These are phyloP conservation scores for Cryptocheilus praepositus DNA, from an alignment of 2,888 invertebrate species.

Conservation along the genomic window DNA sequence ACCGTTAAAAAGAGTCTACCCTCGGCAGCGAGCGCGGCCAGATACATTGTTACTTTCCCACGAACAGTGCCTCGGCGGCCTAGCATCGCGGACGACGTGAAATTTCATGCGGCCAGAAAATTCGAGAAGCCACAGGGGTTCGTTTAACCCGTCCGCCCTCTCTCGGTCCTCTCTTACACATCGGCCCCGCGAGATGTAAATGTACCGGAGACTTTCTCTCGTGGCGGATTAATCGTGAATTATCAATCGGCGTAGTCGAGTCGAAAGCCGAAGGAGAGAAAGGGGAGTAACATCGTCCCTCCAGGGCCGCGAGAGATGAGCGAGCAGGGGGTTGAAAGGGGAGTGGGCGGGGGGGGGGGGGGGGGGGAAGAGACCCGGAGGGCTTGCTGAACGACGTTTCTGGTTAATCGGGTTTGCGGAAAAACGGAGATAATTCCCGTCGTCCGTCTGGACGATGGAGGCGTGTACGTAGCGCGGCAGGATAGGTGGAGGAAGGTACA, in stretches of 20 bases:
- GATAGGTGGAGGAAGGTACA: constrained; percentile 46
- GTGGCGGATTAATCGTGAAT: constrained; percentile 56
- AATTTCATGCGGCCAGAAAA: too few relatives aligned
- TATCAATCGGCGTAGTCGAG: constrained; percentile 50
- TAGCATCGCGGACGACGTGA: too few relatives aligned
- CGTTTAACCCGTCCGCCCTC: too few relatives aligned
- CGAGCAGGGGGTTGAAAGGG: constrained; percentile 12
- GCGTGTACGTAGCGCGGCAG: constrained; percentile 41
- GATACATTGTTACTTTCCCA: too few relatives aligned
- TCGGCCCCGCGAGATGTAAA: not conserved
- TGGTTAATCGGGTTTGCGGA: constrained; percentile 71
- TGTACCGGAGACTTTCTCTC: constrained; percentile 8
- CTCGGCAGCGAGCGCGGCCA: too few relatives aligned
- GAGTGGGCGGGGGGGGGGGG: constrained; percentile 15
- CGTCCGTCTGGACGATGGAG: constrained; percentile 63
- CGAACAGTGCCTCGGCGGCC: too few relatives aligned
- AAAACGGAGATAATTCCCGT: constrained; percentile 70
- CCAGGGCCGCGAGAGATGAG: constrained; percentile 28
- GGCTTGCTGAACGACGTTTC: constrained; percentile 63
- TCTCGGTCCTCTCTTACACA: too few relatives aligned
- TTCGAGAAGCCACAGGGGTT: too few relatives aligned
- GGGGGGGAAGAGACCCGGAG: constrained; percentile 35
- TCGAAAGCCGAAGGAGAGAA: constrained; percentile 49
- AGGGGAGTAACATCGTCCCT: constrained; percentile 7
- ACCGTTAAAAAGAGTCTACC: too few relatives aligned